Percentiles rank a stretch among this genome's conserved stretches.
phyloP scores from a whole-genome alignment of 64 coral and sea anemone genomes.

The Stichodactyla mertensii region DNA sequence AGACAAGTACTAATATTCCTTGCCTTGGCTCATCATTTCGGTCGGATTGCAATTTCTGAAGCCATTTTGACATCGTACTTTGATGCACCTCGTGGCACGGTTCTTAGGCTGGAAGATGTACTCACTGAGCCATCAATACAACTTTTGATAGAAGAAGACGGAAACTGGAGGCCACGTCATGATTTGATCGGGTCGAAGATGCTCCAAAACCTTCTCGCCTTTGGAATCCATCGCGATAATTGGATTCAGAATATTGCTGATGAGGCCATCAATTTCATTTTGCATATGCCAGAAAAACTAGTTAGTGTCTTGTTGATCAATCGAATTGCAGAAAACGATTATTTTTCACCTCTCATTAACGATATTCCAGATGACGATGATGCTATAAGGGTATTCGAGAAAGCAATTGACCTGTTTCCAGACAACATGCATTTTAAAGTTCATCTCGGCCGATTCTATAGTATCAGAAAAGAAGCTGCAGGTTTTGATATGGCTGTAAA shows the following conservation, averaged over 20 bases:
- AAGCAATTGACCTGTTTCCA: slow-evolving; percentile 53
- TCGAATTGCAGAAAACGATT: neutral
- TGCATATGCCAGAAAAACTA: slow-evolving; percentile 28
- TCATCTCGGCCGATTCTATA: slow-evolving; percentile 67
- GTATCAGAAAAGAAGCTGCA: slow-evolving; percentile 19
- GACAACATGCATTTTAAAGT: slow-evolving; percentile 54
- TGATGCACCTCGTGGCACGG: neutral
- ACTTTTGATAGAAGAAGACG: slow-evolving; percentile 52
- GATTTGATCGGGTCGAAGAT: slow-evolving; percentile 40
- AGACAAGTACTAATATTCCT: slow-evolving; percentile 40
- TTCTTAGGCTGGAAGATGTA: neutral
- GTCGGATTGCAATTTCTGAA: neutral
- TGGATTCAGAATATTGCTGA: slow-evolving; percentile 49
- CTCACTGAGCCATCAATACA: slow-evolving; percentile 12
- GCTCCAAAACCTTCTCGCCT: slow-evolving; percentile 25
- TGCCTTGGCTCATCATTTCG: slow-evolving; percentile 61
- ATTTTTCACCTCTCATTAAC: slow-evolving; percentile 40
- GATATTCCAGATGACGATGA: slow-evolving; percentile 58
- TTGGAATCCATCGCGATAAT: slow-evolving; percentile 26
- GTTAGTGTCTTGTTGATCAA: slow-evolving; percentile 32
- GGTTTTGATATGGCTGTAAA: slow-evolving; percentile 45
- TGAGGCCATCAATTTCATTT: slow-evolving; percentile 34
- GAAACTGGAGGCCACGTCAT: slow-evolving; percentile 57
- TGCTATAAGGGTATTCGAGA: slow-evolving; percentile 53
- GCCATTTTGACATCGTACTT: slow-evolving; percentile 17